Base-by-base conservation (phyloP, 1,140 invertebrate genomes). In the Cherax quadricarinatus region DNA sequence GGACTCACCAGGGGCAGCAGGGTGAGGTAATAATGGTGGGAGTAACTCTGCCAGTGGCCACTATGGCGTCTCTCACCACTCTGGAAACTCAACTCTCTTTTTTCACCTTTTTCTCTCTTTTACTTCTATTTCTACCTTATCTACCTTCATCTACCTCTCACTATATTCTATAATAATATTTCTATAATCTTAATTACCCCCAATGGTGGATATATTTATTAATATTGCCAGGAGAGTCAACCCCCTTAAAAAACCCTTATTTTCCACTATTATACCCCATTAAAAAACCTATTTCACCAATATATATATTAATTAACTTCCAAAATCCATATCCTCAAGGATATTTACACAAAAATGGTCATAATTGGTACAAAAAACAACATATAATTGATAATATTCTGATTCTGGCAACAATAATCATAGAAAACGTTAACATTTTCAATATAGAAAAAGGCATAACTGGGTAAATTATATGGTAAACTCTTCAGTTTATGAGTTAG, bases 1-100 rank as follows among this genome's bases (percentile, higher is more conserved):
- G 4, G 9, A 83, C 12, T 60, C 9, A 83, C 81, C 80, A 53
- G 12, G 51, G 21, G 4, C 16, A 21, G 80, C 3, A 9, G 21
- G 14, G n/a, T 7, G 7, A 7, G 41, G 9, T 6, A 18, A 10
- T 53, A 9, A 53, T 53, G 5, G 18, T 1, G 48, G 14, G 5
- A 66, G 49, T 49, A 57, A 9, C 53, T 1, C 14, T 14, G 53
- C 0, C 10, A 81, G 24, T 81, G 41, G 3, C 6, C 6, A 57
- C 80, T 75, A 82, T 82, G 80, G 80, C 80, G 80, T 82, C 80
- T 18, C 53, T 82, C 51, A 0, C 53, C 51, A 18, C 51, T 82
- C 16, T 82, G 24, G 80, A 81, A 81, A 81, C 48, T 48, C 80
- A 49, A 53, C 51, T 82, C 80, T 41, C 80, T 82, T 48, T 48